Conservation (phyloP, 2,797 vertebrate genomes). For the Alcedo atthis region DNA sequence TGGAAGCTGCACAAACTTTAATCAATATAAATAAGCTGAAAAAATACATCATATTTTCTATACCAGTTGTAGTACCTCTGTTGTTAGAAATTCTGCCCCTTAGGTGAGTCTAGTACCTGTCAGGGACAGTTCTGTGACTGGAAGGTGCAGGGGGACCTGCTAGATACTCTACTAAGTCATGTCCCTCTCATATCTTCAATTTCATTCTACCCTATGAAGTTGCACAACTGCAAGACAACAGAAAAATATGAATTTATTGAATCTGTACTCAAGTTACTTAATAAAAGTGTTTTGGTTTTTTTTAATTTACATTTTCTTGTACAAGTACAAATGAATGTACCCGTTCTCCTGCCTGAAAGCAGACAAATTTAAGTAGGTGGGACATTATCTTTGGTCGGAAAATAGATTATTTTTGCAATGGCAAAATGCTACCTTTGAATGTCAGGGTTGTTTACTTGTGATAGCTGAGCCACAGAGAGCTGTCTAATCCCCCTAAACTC, state of each 20-base stretch:
- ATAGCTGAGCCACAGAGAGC: neutral
- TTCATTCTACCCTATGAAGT: neutral
- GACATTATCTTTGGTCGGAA: neutral
- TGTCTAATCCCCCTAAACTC: neutral
- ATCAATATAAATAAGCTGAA: neutral
- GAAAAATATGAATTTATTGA: neutral
- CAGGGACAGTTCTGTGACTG: neutral
- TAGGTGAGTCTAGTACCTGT: neutral
- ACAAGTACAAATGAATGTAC: neutral
- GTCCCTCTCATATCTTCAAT: neutral
- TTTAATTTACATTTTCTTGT: neutral
- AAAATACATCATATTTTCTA: neutral
- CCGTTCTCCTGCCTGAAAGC: neutral
- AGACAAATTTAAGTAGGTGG: neutral
- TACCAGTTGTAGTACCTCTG: rapidly evolving
- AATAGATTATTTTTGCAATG: neutral
- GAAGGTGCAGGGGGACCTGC: neutral
- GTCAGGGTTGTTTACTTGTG: neutral
- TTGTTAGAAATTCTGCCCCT: neutral
- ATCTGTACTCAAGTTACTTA: neutral
- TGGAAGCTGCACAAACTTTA: neutral
- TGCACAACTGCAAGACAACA: neutral
- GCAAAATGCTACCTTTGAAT: neutral
- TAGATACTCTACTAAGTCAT: neutral
- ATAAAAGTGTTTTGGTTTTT: neutral